Evolutionary conservation across 2,797 vertebrate species (phyloP).

Genomic region (Euthynnus affinis): DNA sequence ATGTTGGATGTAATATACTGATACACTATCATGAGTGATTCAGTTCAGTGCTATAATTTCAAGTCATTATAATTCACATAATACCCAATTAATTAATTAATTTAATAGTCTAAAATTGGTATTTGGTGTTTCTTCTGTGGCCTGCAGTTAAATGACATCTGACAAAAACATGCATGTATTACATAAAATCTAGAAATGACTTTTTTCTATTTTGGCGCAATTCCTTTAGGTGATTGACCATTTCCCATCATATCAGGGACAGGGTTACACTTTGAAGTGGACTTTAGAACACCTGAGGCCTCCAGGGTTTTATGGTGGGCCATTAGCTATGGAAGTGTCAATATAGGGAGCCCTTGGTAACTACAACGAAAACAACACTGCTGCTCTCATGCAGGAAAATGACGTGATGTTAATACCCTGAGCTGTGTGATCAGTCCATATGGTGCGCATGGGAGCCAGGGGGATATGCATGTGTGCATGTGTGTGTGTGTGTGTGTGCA

Average conservation of each 20-base stretch:
- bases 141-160: background rate
- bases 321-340: conserved; percentile 60
- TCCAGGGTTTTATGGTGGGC: conserved; percentile 45
- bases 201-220: no score
- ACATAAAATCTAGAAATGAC: background rate
- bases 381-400: conserved; percentile 36
- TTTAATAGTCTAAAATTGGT: background rate
- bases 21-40: background rate
- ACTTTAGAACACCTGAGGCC: conserved; percentile 43
- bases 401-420: conserved; percentile 46
- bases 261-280: background rate
- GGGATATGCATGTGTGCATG: background rate
- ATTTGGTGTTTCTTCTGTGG: background rate
- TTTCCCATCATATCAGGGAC: background rate
- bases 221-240: background rate
- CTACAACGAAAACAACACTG: background rate
- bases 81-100: background rate
- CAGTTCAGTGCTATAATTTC: background rate
- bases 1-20: background rate
- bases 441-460: conserved; percentile 35
- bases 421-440: conserved; percentile 57
- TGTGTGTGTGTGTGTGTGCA: conserved; percentile 17
- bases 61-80: background rate
- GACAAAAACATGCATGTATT: background rate
- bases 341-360: conserved; percentile 36